Percentiles rank a stretch among this genome's conserved stretches.
Evolutionary conservation across 2,113 vertebrate species (phyloP).

Genomic region (Limanda limanda): DNA sequence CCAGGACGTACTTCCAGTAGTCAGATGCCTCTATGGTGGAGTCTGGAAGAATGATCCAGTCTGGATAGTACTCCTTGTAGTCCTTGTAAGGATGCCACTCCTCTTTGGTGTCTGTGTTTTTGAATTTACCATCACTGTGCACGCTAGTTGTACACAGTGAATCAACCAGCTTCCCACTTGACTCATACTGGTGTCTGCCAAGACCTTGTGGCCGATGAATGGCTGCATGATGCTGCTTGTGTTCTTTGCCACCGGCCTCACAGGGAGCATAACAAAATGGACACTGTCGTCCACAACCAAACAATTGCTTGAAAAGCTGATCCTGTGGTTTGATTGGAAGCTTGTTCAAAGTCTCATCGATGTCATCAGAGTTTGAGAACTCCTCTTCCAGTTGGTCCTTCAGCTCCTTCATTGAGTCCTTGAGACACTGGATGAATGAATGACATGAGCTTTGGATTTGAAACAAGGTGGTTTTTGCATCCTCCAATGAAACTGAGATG

Average conservation of each 20-base stretch:
- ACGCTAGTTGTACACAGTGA: slow-evolving; percentile 65
- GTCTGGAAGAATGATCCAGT: slow-evolving; percentile 79
- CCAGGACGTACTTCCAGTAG: slow-evolving; percentile 77
- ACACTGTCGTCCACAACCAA: slow-evolving; percentile 79
- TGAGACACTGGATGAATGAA: slow-evolving; percentile 40
- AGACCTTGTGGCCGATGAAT: slow-evolving; percentile 72
- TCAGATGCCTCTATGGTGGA: slow-evolving; percentile 57
- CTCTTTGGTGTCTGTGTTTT: accelerated
- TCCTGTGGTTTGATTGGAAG: slow-evolving; percentile 67
- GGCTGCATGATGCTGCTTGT: slow-evolving; percentile 58
- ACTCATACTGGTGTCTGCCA: neutral
- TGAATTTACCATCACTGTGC: accelerated
- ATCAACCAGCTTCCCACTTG: neutral
- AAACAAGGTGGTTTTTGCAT: slow-evolving; percentile 1
- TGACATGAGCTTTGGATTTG: neutral
- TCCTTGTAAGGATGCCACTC: slow-evolving; percentile 44
- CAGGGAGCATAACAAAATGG: slow-evolving; percentile 81
- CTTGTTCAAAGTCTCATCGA: slow-evolving; percentile 29
- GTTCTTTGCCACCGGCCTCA: slow-evolving; percentile 72
- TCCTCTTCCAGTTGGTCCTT: slow-evolving; percentile 25
- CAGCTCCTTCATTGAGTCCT: slow-evolving; percentile 3
- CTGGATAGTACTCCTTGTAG: slow-evolving; percentile 56
- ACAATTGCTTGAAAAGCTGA: slow-evolving; percentile 63
- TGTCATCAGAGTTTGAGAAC: slow-evolving; percentile 18
- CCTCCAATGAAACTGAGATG: neutral